These are phyloP conservation scores for Caiman crocodilus DNA, from an alignment of 2,797 vertebrate species.

Conservation along the genomic window DNA sequence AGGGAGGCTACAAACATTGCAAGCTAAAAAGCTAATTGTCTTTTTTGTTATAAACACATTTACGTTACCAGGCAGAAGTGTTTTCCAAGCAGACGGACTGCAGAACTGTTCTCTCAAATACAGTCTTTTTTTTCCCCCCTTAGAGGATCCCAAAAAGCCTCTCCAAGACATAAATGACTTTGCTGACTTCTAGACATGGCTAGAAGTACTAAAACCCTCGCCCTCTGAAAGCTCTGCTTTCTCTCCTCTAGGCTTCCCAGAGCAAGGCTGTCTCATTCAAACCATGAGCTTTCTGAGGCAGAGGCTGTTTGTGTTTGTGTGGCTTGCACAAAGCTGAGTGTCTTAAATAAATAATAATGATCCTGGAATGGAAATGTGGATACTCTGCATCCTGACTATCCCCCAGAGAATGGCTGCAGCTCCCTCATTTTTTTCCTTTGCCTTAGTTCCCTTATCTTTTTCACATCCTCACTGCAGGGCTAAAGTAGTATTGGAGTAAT, in stretches of 20 bases:
- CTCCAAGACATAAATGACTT: neutral
- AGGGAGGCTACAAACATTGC: fast-evolving
- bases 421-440: fast-evolving
- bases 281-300: fast-evolving
- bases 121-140: conserved; percentile 29
- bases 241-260: neutral
- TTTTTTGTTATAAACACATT: fast-evolving
- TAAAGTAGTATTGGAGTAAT: neutral
- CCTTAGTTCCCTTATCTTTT: neutral
- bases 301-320: fast-evolving
- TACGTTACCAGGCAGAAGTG: neutral
- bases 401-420: neutral
- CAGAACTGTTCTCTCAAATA: neutral
- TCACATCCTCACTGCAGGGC: neutral
- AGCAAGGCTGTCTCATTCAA: fast-evolving
- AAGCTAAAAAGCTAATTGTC: neutral
- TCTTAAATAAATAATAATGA: neutral
- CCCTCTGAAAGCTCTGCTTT: neutral
- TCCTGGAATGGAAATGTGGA: neutral
- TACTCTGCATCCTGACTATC: fast-evolving
- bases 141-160: neutral
- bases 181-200: conserved; percentile 47
- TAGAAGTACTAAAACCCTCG: neutral
- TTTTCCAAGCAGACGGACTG: conserved; percentile 17
- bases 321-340: neutral